Evolutionary conservation across 2,888 invertebrate species (phyloP), one percentile per base, ranked within the genome.

Genomic region (Lasioglossum calceatum): DNA sequence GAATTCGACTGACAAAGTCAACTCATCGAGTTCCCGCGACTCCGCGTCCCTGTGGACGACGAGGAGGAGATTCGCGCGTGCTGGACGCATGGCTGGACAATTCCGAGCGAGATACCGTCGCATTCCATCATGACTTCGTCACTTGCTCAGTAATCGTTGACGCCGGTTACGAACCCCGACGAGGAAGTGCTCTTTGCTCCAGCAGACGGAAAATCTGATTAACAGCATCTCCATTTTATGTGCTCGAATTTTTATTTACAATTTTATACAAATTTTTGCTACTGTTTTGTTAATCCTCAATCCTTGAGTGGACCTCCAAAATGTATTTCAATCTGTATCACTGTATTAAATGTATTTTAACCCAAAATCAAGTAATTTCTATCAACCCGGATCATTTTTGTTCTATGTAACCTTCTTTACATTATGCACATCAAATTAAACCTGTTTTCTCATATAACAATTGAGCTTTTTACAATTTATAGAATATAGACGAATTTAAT

Each of bases 51-150:
- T 78, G 83, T 82, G 75, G 84, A 86, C 89, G 90, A 67, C 89
- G 87, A 47, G 16, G 47, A 47, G 85, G 86, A 90, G 89, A 91
- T 91, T 92, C 88, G 87, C 85, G 79, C 80, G 77, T 79, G 50
- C 80, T 85, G 64, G 77, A 75, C 77, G 80, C 58, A 75, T 75
- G 70, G 87, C 80, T 79, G 77, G 81, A 86, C 90, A 86, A 87
- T 90, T 81, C 77, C 50, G 77, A 77, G 39, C 86, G 84, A 88
- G 92, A 92, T 93, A 93, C 92, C 87, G 85, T 92, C 92, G 89
- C 94, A 94, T 94, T 94, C 94, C 94, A 92, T 86, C 86, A 88
- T 75, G 88, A 81, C 89, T 87, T 90, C 93, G 94, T 94, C 94
- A 94, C 91, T 61, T 88, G 83, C 88, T 89, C 87, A 87, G 91